phyloP scores from a whole-genome alignment of 2,888 invertebrate genomes.

The Epinotia ramella region DNA sequence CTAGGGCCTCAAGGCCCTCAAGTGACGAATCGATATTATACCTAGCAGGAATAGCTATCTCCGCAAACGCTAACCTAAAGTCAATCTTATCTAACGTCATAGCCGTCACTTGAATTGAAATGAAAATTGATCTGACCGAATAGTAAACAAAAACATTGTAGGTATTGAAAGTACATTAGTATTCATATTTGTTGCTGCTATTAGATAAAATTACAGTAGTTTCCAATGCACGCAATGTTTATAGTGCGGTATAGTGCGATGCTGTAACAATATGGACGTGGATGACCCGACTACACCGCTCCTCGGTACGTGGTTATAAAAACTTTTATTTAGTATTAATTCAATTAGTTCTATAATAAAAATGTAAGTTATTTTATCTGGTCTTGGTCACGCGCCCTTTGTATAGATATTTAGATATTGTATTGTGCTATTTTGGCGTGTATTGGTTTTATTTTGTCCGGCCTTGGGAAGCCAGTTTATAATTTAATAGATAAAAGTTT shows the following conservation, averaged over 20 bases:
- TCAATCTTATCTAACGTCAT: conserved; percentile 28
- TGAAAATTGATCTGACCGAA: not conserved
- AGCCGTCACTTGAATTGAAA: conserved; percentile 12
- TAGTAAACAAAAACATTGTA: conserved; percentile 34
- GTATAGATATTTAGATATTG: not conserved
- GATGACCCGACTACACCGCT: conserved; percentile 40
- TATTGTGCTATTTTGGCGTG: conserved; percentile 1
- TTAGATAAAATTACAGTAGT: conserved; percentile 27
- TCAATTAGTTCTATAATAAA: conserved; percentile 23
- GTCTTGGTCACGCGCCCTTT: not conserved
- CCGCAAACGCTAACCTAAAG: conserved; percentile 23
- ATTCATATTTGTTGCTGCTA: conserved; percentile 26
- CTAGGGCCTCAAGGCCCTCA: no score
- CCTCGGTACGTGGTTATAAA: conserved; percentile 26
- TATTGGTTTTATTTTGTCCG: conserved; percentile 5
- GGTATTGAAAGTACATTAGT: conserved; percentile 10
- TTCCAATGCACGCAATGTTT: conserved; percentile 20
- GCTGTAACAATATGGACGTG: conserved; percentile 30
- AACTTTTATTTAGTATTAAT: conserved; percentile 18
- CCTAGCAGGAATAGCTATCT: not conserved
- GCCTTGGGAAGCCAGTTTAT: conserved; percentile 13
- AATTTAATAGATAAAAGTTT: not conserved
- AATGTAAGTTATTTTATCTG: not conserved
- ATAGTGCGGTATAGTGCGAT: not conserved
- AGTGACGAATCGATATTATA: no score